Evolutionary conservation across 2,888 invertebrate species (phyloP), one percentile per base, ranked within the genome.

Genomic region (Calameuta filiformis): DNA sequence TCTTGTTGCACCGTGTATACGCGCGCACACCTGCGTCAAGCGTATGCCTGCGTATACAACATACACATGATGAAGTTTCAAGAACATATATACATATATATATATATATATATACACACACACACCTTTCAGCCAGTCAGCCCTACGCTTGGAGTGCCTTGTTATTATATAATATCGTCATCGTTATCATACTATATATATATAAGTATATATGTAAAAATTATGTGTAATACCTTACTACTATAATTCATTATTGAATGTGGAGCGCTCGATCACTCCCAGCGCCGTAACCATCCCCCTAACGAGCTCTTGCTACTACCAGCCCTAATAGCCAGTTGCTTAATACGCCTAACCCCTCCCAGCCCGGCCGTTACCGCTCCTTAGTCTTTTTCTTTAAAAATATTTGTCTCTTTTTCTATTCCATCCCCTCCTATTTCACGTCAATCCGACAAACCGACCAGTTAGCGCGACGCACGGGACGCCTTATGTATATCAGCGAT

Each of bases 1-100:
- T 90, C 89, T 91, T 89, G 90, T 91, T 91, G 91, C 91, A 91
- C 91, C 88, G 86, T 85, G 84, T 85, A 86, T 85, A 85, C 85
- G 79, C 83, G 81, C 33, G 69, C 69, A 15, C 69, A 69, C 69
- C 30, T 30, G 15, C 15, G 40, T 40, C 40, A 15, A 40, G 15
- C 40, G 40, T 33, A 33, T 33, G 33, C 69, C 69, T 33, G 69
- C 69, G 69, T 69, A 33, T 69, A 40, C 69, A 33, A 33, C 69
- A 69, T 69, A 33, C 69, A 33, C 69, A 33, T 30, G 69, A 40
- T 15, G 40, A 40, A 40, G 40, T 40, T 11, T 69, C 69, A 33
- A 30, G 33, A 31, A 69, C 69, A 69, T 69, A 69, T 33, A 69
- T 69, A 69, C 69, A 69, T 77, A 79, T 76, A 73, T 76, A 76